Evolutionary conservation across 2,888 invertebrate genomes (phyloP).

Genomic region (Sarcophaga subvicina): DNA sequence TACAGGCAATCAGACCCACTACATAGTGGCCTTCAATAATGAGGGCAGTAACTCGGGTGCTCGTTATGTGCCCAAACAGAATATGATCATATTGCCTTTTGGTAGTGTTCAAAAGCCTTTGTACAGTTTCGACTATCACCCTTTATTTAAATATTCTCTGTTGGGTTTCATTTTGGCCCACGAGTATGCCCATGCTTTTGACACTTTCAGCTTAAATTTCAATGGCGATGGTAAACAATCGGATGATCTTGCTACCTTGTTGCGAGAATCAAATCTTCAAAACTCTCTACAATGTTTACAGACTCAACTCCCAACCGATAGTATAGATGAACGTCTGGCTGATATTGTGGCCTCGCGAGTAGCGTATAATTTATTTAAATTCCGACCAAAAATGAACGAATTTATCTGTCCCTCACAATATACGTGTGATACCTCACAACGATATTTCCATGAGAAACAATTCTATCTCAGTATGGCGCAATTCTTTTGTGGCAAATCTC

Average conservation of each 20-base stretch:
- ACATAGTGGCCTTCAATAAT: neutral
- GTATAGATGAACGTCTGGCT: slow-evolving; percentile 75
- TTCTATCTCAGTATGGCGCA: slow-evolving; percentile 77
- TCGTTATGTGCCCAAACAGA: slow-evolving; percentile 72
- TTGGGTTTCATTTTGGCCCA: slow-evolving; percentile 77
- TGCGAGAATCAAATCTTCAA: slow-evolving; percentile 6
- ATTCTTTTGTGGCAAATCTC: slow-evolving; percentile 75
- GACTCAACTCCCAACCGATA: slow-evolving; percentile 66
- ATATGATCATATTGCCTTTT: slow-evolving; percentile 74
- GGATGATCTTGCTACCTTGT: too few relatives aligned
- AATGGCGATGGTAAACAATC: too few relatives aligned
- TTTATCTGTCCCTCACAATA: slow-evolving; percentile 35
- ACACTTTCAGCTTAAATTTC: slow-evolving; percentile 67
- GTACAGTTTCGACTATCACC: slow-evolving; percentile 70
- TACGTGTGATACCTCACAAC: too few relatives aligned
- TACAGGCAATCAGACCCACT: too few relatives aligned
- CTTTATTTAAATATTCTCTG: slow-evolving; percentile 74
- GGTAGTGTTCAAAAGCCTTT: slow-evolving; percentile 74
- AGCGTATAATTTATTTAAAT: slow-evolving; percentile 68
- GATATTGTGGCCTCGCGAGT: slow-evolving; percentile 76
- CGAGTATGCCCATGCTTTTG: slow-evolving; percentile 76
- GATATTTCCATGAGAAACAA: slow-evolving; percentile 52
- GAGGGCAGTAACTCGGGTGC: slow-evolving; percentile 46
- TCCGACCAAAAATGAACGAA: slow-evolving; percentile 25
- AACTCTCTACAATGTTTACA: slow-evolving; percentile 70